phyloP scores from a whole-genome alignment of 2,797 vertebrate species.

The Helarctos malayanus region DNA sequence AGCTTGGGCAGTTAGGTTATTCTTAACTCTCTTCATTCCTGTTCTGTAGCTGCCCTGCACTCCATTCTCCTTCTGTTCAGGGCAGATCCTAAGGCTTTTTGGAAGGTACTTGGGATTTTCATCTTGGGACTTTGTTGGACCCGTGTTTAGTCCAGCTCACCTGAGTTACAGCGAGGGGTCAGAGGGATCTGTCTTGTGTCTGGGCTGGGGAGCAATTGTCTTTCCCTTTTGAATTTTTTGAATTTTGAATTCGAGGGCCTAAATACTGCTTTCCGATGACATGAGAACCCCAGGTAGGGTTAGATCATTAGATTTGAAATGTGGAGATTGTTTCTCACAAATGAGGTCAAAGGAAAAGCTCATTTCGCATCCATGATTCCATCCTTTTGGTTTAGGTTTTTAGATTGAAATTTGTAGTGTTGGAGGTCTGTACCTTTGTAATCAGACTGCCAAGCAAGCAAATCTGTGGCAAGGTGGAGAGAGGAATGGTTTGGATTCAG shows the following conservation, averaged over 20 bases:
- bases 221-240: not conserved
- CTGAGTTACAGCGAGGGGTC: not conserved
- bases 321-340: slow-evolving; percentile 29
- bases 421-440: not conserved
- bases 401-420: not conserved
- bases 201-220: not conserved
- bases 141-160: not conserved
- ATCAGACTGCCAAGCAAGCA: not conserved
- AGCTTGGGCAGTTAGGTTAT: not conserved
- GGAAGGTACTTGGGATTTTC: not conserved
- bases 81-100: not conserved
- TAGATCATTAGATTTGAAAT: slow-evolving; percentile 5
- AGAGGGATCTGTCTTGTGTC: not conserved
- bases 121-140: slow-evolving; percentile 21
- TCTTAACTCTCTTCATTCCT: not conserved
- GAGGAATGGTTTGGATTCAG: not conserved
- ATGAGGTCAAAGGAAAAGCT: slow-evolving; percentile 11
- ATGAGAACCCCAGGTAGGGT: not conserved
- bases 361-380: not conserved
- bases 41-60: not conserved
- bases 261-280: not conserved
- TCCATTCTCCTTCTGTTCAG: not conserved
- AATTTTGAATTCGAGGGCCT: slow-evolving; percentile 13
- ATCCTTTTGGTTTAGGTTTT: slow-evolving; percentile 29
- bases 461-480: not conserved